phyloP scores from a whole-genome alignment of 2,888 invertebrate species.

The Agonopterix alstromeriana region DNA sequence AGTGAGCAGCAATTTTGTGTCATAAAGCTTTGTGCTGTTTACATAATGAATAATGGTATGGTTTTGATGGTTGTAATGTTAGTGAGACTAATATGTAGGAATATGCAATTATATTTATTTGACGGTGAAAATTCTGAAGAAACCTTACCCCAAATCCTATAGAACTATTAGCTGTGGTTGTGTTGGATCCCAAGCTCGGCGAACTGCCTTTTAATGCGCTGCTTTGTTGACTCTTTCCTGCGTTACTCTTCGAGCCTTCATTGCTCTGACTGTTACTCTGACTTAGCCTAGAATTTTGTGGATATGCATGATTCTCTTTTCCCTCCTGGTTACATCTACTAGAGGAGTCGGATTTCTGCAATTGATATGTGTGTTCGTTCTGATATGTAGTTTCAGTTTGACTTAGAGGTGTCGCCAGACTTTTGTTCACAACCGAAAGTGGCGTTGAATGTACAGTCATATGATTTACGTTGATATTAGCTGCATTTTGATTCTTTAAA shows the following conservation, averaged over 20 bases:
- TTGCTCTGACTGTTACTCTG: conserved; percentile 56
- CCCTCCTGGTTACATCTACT: conserved; percentile 72
- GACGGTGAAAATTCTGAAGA: conserved; percentile 6
- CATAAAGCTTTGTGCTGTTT: background rate
- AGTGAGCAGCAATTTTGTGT: conserved; percentile 17
- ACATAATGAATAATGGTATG: background rate
- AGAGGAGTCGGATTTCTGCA: conserved; percentile 72
- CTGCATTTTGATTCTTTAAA: conserved; percentile 45
- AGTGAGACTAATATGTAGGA: background rate
- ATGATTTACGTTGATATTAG: conserved; percentile 60
- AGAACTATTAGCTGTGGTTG: conserved; percentile 55
- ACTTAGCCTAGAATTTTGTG: conserved; percentile 66
- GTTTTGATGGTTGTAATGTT: background rate
- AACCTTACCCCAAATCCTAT: conserved; percentile 66
- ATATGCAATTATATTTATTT: background rate
- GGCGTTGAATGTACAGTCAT: conserved; percentile 76
- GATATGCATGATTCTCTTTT: conserved; percentile 76
- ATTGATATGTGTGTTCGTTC: conserved; percentile 70
- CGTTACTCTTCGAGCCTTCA: conserved; percentile 47
- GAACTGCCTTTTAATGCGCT: conserved; percentile 53
- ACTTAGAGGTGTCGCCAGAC: conserved; percentile 79
- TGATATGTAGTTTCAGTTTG: conserved; percentile 76
- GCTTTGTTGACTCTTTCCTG: conserved; percentile 43
- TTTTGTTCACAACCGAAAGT: conserved; percentile 77
- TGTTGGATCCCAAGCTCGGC: conserved; percentile 56